Evolutionary conservation across 2,888 invertebrate species (phyloP), one percentile per base, ranked within the genome.

Genomic region (Epicampocera succincta): DNA sequence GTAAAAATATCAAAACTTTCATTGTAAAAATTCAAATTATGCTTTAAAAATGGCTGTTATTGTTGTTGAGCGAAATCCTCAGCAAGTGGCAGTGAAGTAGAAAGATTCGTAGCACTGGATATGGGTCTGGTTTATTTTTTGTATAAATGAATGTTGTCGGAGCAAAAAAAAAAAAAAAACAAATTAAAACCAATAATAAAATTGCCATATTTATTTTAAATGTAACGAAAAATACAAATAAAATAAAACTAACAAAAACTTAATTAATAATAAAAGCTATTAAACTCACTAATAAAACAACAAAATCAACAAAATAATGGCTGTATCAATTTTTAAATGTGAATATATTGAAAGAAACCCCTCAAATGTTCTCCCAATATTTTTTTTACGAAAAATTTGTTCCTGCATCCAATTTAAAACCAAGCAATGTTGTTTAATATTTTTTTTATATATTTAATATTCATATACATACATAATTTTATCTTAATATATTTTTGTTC

Each of bases 241-340:
- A 11, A 50, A 52, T n/a, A 48, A 56, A 29, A 29, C 29, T 54
- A 44, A 19, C 40, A 40, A 38, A 52, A 48, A 63, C 13, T 50
- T 46, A 63, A 52, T n/a, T 29, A 60, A 48, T 21, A 46, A 61
- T 12, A 17, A 12, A 63, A 54, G 48, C 8, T 25, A 38, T 52
- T 29, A 1, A 19, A 25, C 46, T 6, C 15, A 72, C 29, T 29
- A 29, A 29, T 40, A 56, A 65, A 48, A 40, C 12, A 56, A 66
- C 13, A 17, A 73, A 40, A 58, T 54, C 21, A 63, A 52, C 33
- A 56, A 71, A 65, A 56, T 58, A 72, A 72, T 72, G 77, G 77
- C 65, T 72, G 77, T 72, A 78, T 72, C 17, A 42, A 71, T 56
- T 66, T 73, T 73, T 63, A 52, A 56, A 38, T 54, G 29, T 63